Base-by-base conservation (phyloP, 2,797 vertebrate species). In the Manis pentadactyla region DNA sequence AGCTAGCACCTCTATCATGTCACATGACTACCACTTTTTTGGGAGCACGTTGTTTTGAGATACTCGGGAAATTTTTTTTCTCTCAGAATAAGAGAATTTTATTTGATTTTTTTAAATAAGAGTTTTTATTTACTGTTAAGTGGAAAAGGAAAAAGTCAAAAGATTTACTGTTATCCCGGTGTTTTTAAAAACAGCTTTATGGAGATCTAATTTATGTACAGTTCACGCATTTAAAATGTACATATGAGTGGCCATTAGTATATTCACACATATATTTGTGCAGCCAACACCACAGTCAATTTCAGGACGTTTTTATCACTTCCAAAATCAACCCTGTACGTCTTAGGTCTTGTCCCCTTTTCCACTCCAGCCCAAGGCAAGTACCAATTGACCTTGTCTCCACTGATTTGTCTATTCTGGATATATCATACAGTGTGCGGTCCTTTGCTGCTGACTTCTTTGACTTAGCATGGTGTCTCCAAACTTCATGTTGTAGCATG, bases 91-190 rank as follows among this genome's bases (percentile, higher is more conserved):
- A 73, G n/a, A n/a, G n/a, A n/a, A n/a, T n/a, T n/a, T n/a, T n/a
- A n/a, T 69, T 89, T 29, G 17, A 34, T 73, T 87, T 53, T 53
- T 59, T 95, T 79, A 49, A 89, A 46, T 9, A 46, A 46, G 63
- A 63, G 66, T 66, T 91, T 46, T 81, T 95, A 81, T 64, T 71
- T 96, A 82, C 88, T 87, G 42, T 78, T 86, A 87, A 59, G 79
- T 31, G 39, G 42, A 93, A 34, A 81, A 86, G 79, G 49, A 71
- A 93, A 85, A 77, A 77, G n/a, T 57, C 69, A 39, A 46, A 93
- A 71, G 74, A 34, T 68, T 19, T 71, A 59, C 31, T 61, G 15
- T 61, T 77, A 87, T 37, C 23, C 39, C 12, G 51, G 0, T 78
- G 7, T 78, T 95, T 46, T 94, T 61, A 73, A 21, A 90, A 94